These are phyloP conservation scores for Drosophila lacteicornis DNA, from an alignment of 1,140 invertebrate species.

Conservation along the genomic window DNA sequence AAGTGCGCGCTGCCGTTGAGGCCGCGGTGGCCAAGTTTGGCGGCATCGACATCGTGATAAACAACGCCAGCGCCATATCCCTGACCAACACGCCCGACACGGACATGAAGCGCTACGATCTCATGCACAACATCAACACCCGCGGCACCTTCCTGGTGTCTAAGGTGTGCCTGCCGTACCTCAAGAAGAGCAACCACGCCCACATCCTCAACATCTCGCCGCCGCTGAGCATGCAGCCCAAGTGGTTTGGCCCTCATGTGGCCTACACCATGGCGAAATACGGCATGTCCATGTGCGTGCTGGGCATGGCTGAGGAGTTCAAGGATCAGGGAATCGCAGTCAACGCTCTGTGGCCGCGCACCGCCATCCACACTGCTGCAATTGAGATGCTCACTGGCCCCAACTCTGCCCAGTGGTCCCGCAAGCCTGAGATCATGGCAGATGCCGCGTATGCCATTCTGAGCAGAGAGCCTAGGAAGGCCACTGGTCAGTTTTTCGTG, in stretches of 20 bases:
- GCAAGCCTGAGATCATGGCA: slow-evolving; percentile 97
- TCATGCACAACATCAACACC: slow-evolving; percentile 97
- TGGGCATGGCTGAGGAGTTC: slow-evolving; percentile 98
- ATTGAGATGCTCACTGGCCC: slow-evolving; percentile 96
- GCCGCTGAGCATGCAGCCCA: slow-evolving; percentile 94
- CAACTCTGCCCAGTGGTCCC: slow-evolving; percentile 87
- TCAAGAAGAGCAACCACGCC: slow-evolving; percentile 95
- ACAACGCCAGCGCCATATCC: slow-evolving; percentile 98
- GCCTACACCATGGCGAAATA: slow-evolving; percentile 99
- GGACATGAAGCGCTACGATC: slow-evolving; percentile 97
- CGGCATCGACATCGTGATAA: slow-evolving; percentile 97
- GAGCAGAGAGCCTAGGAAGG: slow-evolving; percentile 89
- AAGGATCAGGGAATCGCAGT: slow-evolving; percentile 93
- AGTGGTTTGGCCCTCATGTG: slow-evolving; percentile 97
- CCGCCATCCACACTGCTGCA: slow-evolving; percentile 97
- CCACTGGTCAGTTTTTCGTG: slow-evolving; percentile 96
- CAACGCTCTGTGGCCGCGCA: slow-evolving; percentile 98
- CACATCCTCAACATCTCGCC: slow-evolving; percentile 99
- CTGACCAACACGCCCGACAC: slow-evolving; percentile 94
- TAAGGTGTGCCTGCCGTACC: slow-evolving; percentile 95
- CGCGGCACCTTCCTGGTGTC: slow-evolving; percentile 97
- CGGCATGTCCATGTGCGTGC: slow-evolving; percentile 99
- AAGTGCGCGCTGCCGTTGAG: slow-evolving; percentile 92
- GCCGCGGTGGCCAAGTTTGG: slow-evolving; percentile 96
- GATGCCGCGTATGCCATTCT: slow-evolving; percentile 98